Percentiles rank a stretch among this genome's conserved stretches.
phyloP scores from a whole-genome alignment of 2,888 invertebrate species.

The Corythucha ciliata region DNA sequence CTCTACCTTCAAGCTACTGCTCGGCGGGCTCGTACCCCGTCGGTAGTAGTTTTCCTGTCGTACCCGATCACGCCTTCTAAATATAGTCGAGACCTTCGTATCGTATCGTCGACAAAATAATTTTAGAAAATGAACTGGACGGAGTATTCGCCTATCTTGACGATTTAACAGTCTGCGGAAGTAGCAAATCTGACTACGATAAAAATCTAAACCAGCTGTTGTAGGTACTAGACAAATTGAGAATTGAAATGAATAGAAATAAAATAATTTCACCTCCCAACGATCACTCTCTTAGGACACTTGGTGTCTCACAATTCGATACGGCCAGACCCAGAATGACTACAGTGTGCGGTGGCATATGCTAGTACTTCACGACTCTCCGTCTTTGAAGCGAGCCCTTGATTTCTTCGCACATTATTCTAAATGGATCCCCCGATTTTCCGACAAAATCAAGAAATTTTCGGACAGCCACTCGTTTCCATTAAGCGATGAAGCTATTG shows the following conservation, averaged over 20 bases:
- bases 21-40: too few relatives aligned
- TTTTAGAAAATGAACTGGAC: constrained; percentile 9
- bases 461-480: not conserved
- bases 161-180: constrained; percentile 15
- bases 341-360: not conserved
- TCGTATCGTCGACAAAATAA: constrained; percentile 7
- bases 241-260: constrained; percentile 17
- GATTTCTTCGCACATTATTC: constrained; percentile 9
- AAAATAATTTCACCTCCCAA: constrained; percentile 10
- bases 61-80: too few relatives aligned
- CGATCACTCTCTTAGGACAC: constrained; percentile 8
- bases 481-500: not conserved
- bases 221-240: constrained; percentile 8
- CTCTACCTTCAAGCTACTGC: too few relatives aligned
- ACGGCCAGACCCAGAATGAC: constrained; percentile 9
- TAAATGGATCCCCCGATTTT: constrained; percentile 1
- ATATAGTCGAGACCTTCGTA: too few relatives aligned
- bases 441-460: not conserved
- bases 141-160: constrained; percentile 17
- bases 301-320: not conserved
- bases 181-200: constrained; percentile 5
- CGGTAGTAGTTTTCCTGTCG: too few relatives aligned
- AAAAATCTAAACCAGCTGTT: not conserved
- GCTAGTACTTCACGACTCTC: not conserved
- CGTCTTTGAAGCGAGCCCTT: not conserved